A percentile compares a stretch with the other conserved stretches of the same genome.
Evolutionary conservation across 1,140 invertebrate genomes (phyloP).

Genomic region (Zophobas atratus): DNA sequence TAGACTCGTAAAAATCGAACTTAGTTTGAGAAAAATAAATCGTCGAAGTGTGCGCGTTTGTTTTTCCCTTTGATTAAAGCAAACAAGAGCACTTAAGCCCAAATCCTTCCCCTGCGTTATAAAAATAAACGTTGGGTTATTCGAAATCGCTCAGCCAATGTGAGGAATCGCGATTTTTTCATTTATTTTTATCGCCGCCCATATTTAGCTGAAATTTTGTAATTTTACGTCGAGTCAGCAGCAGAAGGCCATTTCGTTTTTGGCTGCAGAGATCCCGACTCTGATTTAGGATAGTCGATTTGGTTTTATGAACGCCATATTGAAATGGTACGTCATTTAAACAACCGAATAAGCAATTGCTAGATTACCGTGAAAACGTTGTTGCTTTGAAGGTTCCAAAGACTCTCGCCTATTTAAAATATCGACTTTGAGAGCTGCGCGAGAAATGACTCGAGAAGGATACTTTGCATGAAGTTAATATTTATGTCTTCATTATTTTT

Average conservation of each 20-base stretch:
- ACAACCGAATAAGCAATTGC: conserved; percentile 40
- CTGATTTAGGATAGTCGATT: conserved; percentile 31
- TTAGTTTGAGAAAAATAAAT: too few species aligned
- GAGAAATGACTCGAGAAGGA: too few species aligned
- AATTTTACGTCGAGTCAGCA: conserved; percentile 26
- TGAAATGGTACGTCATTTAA: conserved; percentile 15
- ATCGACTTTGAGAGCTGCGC: too few species aligned
- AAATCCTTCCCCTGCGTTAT: too few species aligned
- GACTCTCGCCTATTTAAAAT: too few species aligned
- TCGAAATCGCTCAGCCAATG: conserved; percentile 12
- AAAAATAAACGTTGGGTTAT: background rate
- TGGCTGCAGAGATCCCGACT: background rate
- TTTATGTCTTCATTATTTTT: too few species aligned
- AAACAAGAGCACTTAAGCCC: too few species aligned
- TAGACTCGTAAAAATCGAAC: too few species aligned
- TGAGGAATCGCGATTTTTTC: conserved; percentile 14
- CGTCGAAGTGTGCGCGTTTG: too few species aligned
- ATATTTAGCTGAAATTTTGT: conserved; percentile 36
- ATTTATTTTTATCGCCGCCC: conserved; percentile 21
- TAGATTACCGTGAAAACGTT: conserved; percentile 14
- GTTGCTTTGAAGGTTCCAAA: background rate
- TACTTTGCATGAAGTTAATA: too few species aligned
- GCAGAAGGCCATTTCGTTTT: conserved; percentile 18
- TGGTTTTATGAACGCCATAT: conserved; percentile 23
- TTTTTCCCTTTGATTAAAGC: too few species aligned